phyloP scores from a whole-genome alignment of 2,797 vertebrate species.

The Saxicola maurus region DNA sequence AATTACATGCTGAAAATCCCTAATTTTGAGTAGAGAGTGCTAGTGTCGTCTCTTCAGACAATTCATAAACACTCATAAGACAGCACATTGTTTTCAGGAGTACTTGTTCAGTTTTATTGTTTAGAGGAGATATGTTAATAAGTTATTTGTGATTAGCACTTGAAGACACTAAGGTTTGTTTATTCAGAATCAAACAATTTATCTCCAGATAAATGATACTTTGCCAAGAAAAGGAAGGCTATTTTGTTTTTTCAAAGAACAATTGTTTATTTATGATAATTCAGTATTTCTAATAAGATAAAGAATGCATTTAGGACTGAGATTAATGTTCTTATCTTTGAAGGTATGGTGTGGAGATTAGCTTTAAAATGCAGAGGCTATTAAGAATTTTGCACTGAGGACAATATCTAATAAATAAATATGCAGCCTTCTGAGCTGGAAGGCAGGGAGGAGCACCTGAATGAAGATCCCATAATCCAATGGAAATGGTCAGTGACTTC shows the following conservation, averaged over 20 bases:
- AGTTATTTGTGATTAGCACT: neutral
- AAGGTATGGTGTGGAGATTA: neutral
- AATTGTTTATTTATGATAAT: neutral
- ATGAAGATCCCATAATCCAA: neutral
- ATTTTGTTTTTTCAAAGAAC: neutral
- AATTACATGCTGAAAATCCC: neutral
- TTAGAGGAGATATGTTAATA: neutral
- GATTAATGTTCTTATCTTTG: neutral
- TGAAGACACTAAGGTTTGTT: neutral
- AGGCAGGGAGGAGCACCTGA: neutral
- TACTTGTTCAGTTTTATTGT: neutral
- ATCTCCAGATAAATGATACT: neutral
- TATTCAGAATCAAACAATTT: neutral
- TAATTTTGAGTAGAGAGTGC: neutral
- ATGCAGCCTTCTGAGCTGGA: neutral
- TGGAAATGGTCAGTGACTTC: neutral
- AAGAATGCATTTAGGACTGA: neutral
- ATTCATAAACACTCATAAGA: neutral
- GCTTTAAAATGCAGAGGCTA: neutral
- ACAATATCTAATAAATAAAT: neutral
- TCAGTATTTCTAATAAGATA: neutral
- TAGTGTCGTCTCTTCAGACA: neutral
- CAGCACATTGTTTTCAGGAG: neutral
- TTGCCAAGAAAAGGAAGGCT: neutral
- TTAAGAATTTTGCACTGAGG: neutral